Base-by-base conservation (phyloP, 1,140 invertebrate genomes). In the Tetraneura akinire region DNA sequence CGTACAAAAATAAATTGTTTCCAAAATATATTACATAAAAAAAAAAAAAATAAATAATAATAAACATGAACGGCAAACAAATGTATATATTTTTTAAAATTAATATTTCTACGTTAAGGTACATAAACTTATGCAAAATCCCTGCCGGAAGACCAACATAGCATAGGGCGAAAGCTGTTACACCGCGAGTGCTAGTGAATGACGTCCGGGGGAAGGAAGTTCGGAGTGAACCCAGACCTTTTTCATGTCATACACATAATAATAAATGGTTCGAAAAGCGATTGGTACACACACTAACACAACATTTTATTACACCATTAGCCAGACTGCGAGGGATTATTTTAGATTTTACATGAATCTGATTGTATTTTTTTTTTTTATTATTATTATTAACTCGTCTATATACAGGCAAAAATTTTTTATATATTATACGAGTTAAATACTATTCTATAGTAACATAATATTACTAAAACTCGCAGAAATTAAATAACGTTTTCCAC, bases 181-280 rank as follows among this genome's bases (percentile, higher is more conserved):
- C 21, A 68, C 11, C 2, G 10, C 11, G 16, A 45, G 13, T 23
- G 64, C 0, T 14, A n/a, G 32, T 37, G 32, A 37, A 37, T 8
- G 32, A 37, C 32, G 32, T 37, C 32, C 32, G n/a, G 62, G 10
- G 4, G 18, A n/a, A 64, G 29, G 62, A 42, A 66, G 32, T 21
- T 4, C 18, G 10, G 62, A 16, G 62, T 47, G 42, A 37, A 21
- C 66, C 23, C 42, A 68, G 64, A 68, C 66, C 37, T 47, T 68
- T 68, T 68, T 42, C 37, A 21, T 68, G 66, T 68, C 47, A 71
- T 71, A 71, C 47, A 71, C 47, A 71, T 71, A 71, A 71, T 71
- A 71, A 71, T 71, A 71, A 71, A 71, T 71, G 45, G 68, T 71
- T 71, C 51, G 68, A 71, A 49, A 68, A 68, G 47, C 64, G 37